Evolutionary conservation across 1,140 invertebrate genomes (phyloP).

Genomic region (Helicoverpa armigera): DNA sequence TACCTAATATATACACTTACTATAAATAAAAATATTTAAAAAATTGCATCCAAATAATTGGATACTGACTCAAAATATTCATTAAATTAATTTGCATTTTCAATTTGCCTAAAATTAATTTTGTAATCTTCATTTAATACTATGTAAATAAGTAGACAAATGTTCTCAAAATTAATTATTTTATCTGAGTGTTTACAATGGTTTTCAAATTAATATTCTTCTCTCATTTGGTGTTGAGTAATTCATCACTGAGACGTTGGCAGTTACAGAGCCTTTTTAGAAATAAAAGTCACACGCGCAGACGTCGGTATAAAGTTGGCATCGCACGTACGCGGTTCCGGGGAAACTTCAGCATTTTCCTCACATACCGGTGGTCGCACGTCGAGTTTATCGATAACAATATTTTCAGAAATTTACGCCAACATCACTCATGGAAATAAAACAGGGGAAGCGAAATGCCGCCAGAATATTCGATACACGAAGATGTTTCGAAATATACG

Average conservation of each 20-base stretch:
- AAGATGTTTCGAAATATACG: too few relatives aligned
- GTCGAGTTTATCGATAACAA: slow-evolving; percentile 16
- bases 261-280: background rate
- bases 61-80: background rate
- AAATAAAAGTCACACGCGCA: slow-evolving; percentile 1
- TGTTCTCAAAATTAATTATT: background rate
- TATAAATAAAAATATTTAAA: too few relatives aligned
- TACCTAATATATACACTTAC: too few relatives aligned
- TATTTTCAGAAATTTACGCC: slow-evolving; percentile 24
- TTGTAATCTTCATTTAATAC: slow-evolving; percentile 27
- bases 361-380: background rate
- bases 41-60: slow-evolving; percentile 21
- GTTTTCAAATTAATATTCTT: background rate
- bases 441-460: background rate
- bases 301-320: background rate
- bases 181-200: background rate
- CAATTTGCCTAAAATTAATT: slow-evolving; percentile 22
- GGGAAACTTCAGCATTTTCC: slow-evolving; percentile 19
- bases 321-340: background rate
- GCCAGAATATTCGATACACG: background rate
- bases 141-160: background rate
- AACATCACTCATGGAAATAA: slow-evolving; percentile 3
- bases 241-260: background rate
- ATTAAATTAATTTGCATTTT: slow-evolving; percentile 24
- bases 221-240: too few relatives aligned